phyloP scores from a whole-genome alignment of 1,140 invertebrate species.

The Teleopsis dalmanni region DNA sequence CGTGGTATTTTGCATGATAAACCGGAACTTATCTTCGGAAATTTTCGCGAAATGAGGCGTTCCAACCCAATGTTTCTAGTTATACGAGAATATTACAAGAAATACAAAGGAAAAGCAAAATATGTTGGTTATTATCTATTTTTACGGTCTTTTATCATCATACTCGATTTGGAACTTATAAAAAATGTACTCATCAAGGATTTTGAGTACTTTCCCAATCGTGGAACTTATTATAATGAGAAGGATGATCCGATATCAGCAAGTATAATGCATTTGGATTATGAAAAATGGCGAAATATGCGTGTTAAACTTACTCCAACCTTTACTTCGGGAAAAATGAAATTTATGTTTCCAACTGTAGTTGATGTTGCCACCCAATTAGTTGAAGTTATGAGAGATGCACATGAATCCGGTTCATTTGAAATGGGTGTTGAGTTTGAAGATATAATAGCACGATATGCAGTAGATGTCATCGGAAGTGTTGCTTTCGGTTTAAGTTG shows the following conservation, averaged over 20 bases:
- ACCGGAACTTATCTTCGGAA: no score
- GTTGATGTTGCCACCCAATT: slow-evolving; percentile 1
- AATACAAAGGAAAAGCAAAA: no score
- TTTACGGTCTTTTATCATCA: no score
- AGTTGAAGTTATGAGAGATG: not conserved
- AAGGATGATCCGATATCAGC: slow-evolving; percentile 44
- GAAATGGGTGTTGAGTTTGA: slow-evolving; percentile 18
- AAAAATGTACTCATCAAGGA: slow-evolving; percentile 51
- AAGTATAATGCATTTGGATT: slow-evolving; percentile 46
- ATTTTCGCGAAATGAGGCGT: no score
- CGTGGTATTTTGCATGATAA: no score
- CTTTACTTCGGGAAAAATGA: slow-evolving; percentile 53
- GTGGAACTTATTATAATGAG: slow-evolving; percentile 45
- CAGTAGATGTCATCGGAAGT: slow-evolving; percentile 55
- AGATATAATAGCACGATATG: slow-evolving; percentile 47
- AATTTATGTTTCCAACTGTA: slow-evolving; percentile 43
- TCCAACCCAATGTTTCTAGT: no score
- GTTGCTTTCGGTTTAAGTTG: slow-evolving; percentile 2
- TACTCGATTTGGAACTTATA: slow-evolving; percentile 35
- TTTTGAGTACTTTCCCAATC: slow-evolving; percentile 48
- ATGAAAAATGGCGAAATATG: slow-evolving; percentile 50
- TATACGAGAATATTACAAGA: no score
- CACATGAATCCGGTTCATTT: not conserved
- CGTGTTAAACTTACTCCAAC: slow-evolving; percentile 52
- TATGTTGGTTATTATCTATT: no score